These are phyloP conservation scores for Drosophila guanche DNA, from an alignment of 1,140 invertebrate species.

Conservation along the genomic window DNA sequence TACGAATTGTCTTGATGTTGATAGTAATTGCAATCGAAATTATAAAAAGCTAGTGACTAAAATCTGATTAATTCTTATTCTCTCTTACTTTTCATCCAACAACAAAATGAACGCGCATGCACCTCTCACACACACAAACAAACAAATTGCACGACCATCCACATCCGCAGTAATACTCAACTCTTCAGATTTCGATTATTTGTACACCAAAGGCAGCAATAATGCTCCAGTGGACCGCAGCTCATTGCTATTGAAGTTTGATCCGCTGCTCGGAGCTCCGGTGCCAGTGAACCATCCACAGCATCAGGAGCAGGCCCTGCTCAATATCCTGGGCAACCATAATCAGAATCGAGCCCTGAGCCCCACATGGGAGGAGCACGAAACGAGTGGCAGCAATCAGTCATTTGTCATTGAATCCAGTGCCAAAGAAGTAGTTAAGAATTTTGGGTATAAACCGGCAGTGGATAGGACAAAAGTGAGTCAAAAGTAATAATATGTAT, in stretches of 20 bases:
- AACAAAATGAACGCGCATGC: constrained; percentile 59
- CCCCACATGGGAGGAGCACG: constrained; percentile 78
- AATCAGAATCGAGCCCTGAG: constrained; percentile 55
- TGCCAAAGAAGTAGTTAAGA: constrained; percentile 53
- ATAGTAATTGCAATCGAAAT: constrained; percentile 26
- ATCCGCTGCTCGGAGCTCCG: constrained; percentile 76
- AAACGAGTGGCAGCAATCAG: constrained; percentile 66
- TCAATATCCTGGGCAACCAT: constrained; percentile 42
- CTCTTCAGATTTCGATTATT: constrained; percentile 82
- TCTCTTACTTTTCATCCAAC: constrained; percentile 38
- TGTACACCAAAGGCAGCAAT: constrained; percentile 79
- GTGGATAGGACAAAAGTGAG: constrained; percentile 73
- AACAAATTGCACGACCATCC: constrained; percentile 17
- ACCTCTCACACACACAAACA: constrained; percentile 24
- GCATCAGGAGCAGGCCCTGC: constrained; percentile 46
- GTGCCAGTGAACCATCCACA: constrained; percentile 68
- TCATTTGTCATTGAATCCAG: constrained; percentile 58
- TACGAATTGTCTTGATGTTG: constrained; percentile 14
- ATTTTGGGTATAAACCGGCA: constrained; percentile 57
- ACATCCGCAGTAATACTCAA: constrained; percentile 74
- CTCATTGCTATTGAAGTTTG: constrained; percentile 79
- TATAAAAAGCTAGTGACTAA: constrained; percentile 37
- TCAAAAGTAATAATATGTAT: not conserved
- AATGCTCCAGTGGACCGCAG: constrained; percentile 72
- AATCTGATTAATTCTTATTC: constrained; percentile 37